A percentile compares a stretch with the other conserved stretches of the same genome.
phyloP scores from a whole-genome alignment of 2,888 invertebrate species.

The Hemithea aestivaria region DNA sequence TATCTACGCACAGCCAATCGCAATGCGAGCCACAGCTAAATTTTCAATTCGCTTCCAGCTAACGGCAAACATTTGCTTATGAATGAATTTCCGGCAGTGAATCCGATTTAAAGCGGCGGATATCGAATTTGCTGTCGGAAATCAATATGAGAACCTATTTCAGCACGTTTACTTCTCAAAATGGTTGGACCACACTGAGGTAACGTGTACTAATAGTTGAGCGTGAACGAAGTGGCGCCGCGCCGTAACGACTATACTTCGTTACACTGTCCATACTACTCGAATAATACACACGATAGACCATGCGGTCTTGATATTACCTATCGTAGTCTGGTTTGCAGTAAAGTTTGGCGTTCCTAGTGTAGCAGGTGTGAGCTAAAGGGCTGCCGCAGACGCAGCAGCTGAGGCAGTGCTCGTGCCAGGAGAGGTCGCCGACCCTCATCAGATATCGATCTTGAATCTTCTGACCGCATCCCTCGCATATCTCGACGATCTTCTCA shows the following conservation, averaged over 20 bases:
- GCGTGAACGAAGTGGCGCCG: no score
- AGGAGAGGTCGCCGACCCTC: constrained; percentile 95
- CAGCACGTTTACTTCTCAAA: no score
- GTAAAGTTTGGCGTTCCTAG: constrained; percentile 95
- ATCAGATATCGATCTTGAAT: constrained; percentile 97
- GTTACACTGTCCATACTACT: no score
- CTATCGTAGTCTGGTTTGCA: constrained; percentile 98
- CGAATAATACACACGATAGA: not conserved
- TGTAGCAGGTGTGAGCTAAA: constrained; percentile 96
- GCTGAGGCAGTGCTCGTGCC: constrained; percentile 97
- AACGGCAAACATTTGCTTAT: constrained; percentile 19
- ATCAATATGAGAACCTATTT: not conserved
- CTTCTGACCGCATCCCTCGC: constrained; percentile 96
- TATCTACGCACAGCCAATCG: constrained; percentile 35
- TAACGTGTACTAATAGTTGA: no score
- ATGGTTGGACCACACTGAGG: no score
- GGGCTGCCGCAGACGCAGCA: constrained; percentile 96
- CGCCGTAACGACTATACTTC: no score
- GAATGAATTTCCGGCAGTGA: constrained; percentile 8
- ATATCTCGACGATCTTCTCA: constrained; percentile 91
- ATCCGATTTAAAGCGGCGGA: not conserved
- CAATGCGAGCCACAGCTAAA: constrained; percentile 38
- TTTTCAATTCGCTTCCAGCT: constrained; percentile 28
- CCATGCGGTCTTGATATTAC: constrained; percentile 66
- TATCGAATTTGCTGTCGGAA: constrained; percentile 5